A percentile compares a stretch with the other conserved stretches of the same genome.
Conservation (phyloP, 2,113 vertebrate species). For the Lepus europaeus region DNA sequence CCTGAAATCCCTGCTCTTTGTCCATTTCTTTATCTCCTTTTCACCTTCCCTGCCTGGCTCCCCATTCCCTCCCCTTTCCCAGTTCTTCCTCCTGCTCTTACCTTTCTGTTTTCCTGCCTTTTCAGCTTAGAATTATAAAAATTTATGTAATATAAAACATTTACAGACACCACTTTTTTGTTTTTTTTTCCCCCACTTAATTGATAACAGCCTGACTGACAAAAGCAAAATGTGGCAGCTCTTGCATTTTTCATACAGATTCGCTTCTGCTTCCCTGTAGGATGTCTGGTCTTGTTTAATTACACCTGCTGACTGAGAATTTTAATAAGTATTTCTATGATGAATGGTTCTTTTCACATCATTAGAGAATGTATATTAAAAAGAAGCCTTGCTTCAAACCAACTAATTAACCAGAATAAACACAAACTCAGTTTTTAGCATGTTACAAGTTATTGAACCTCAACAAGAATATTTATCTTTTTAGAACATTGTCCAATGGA, state of each 20-base stretch:
- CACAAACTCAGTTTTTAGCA: slow-evolving; percentile 10
- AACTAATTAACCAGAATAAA: slow-evolving; percentile 45
- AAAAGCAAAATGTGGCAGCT: slow-evolving; percentile 60
- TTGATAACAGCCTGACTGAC: slow-evolving; percentile 65
- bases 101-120: fast-evolving
- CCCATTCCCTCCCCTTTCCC: no score
- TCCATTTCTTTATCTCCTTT: not conserved
- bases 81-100: no score
- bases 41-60: no score
- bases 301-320: slow-evolving; percentile 75
- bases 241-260: slow-evolving; percentile 64
- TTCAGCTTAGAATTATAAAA: not conserved
- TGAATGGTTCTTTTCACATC: slow-evolving; percentile 61
- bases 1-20: no score
- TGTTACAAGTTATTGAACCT: not conserved
- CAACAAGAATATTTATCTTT: not conserved
- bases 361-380: slow-evolving; percentile 55
- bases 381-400: slow-evolving; percentile 53
- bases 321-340: slow-evolving; percentile 77
- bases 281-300: slow-evolving; percentile 66
- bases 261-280: slow-evolving; percentile 60
- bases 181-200: slow-evolving; percentile 62
- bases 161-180: not conserved
- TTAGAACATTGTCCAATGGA: not conserved
- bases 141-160: not conserved